Percentiles rank a stretch among this genome's conserved stretches.
Evolutionary conservation across 1,140 invertebrate genomes (phyloP).

Genomic region (Tetraneura akinire): DNA sequence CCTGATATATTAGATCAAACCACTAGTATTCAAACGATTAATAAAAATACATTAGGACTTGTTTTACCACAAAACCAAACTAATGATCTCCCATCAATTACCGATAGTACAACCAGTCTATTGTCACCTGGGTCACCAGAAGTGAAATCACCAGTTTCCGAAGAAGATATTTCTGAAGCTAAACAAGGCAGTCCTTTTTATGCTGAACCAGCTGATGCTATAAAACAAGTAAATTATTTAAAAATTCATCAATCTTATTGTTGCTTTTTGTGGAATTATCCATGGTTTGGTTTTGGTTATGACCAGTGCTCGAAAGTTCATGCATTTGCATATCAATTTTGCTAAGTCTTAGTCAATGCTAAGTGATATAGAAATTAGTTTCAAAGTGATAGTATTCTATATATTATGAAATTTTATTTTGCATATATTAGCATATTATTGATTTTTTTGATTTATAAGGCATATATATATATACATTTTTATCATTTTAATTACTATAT

Average conservation of each 20-base stretch:
- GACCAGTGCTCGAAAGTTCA: too few species aligned
- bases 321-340: too few species aligned
- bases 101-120: constrained; percentile 35
- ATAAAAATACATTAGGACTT: constrained; percentile 24
- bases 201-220: constrained; percentile 86
- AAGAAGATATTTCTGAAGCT: background rate
- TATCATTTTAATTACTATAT: too few species aligned
- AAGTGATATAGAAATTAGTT: too few species aligned
- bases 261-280: too few species aligned
- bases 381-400: too few species aligned
- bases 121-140: constrained; percentile 38
- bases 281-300: too few species aligned
- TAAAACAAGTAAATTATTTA: constrained; percentile 61
- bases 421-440: too few species aligned
- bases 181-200: constrained; percentile 82
- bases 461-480: too few species aligned
- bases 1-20: constrained; percentile 56
- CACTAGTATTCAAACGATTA: constrained; percentile 30
- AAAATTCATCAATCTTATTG: background rate
- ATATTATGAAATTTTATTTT: too few species aligned
- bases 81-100: constrained; percentile 33
- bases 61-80: constrained; percentile 20
- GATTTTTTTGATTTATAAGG: too few species aligned
- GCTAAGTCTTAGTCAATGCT: too few species aligned
- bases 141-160: background rate